Evolutionary conservation across 2,113 vertebrate species (phyloP), one percentile per base, ranked within the genome.

Genomic region (Cyprinodon variegatus): DNA sequence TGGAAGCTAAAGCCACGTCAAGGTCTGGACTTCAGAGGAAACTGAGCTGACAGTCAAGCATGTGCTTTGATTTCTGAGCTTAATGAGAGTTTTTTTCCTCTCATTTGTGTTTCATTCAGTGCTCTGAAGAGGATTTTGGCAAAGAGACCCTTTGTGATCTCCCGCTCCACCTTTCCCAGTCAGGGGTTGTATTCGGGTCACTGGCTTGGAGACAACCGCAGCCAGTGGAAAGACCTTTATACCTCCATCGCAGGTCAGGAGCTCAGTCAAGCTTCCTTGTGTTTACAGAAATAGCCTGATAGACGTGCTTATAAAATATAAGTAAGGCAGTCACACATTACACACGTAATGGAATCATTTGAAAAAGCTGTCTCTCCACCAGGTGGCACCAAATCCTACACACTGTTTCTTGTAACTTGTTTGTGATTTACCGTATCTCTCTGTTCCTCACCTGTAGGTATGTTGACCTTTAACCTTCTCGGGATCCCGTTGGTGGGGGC

Each of bases 201-300:
- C 90, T 97, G 96, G 96, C 90, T 97, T 69, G 96, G 96, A 1
- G 96, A 97, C 92, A 97, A 97, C 91, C 83, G 76, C 62, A 97
- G 96, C 76, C 91, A 91, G 64, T 97, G 96, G 96, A 96, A 95
- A 83, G 96, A 97, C 82, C 88, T 97, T 83, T 90, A 89, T 70
- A 93, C 93, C 37, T 97, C 96, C 11, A 95, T 96, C 69, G 86
- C 96, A 90, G 96, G 95, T 96, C 48, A 39, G 89, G 39, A n/a
- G 22, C n/a, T 13, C 22, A 46, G 22, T 6, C 4, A 14, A 7
- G 4, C 0, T 39, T 17, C 37, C 37, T 39, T 38, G 10, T 9
- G 20, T 57, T 57, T 57, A 57, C 50, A 57, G 14, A 20, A 57
- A 20, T 57, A 57, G 20, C 7, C 0, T 57, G 50, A 57, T 57